phyloP scores from a whole-genome alignment of 2,113 vertebrate species.

The Philantomba maxwellii region DNA sequence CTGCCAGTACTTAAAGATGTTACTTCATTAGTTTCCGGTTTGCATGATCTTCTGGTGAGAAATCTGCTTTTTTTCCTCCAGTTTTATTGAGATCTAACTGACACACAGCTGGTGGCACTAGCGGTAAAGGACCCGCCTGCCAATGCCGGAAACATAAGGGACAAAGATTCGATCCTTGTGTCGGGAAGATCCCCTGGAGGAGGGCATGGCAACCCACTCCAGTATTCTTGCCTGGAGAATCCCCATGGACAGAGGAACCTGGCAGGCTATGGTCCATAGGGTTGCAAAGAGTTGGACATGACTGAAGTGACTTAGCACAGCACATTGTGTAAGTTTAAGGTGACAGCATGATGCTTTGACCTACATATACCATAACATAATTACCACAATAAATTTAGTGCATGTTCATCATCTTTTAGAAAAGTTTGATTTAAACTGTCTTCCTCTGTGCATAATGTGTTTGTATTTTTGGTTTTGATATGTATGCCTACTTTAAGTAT shows the following conservation, averaged over 20 bases:
- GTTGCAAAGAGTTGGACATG: neutral
- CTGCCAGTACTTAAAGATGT: neutral
- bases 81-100: neutral
- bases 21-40: neutral
- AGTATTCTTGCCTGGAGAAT: neutral
- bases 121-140: neutral
- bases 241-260: neutral
- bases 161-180: neutral
- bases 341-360: neutral
- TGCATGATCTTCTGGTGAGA: neutral
- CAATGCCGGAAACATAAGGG: accelerated
- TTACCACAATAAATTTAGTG: neutral
- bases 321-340: neutral
- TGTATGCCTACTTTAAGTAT: neutral
- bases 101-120: neutral
- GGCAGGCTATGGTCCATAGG: neutral
- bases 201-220: neutral
- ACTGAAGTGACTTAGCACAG: neutral
- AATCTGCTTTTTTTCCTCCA: neutral
- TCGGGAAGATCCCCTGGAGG: neutral
- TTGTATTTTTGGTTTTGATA: neutral
- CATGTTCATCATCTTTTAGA: neutral
- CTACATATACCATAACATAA: neutral
- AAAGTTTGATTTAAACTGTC: neutral
- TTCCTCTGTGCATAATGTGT: neutral